Evolutionary conservation across 2,113 vertebrate genomes (phyloP), one percentile per base, ranked within the genome.

Genomic region (Anarhynchus alexandrinus): DNA sequence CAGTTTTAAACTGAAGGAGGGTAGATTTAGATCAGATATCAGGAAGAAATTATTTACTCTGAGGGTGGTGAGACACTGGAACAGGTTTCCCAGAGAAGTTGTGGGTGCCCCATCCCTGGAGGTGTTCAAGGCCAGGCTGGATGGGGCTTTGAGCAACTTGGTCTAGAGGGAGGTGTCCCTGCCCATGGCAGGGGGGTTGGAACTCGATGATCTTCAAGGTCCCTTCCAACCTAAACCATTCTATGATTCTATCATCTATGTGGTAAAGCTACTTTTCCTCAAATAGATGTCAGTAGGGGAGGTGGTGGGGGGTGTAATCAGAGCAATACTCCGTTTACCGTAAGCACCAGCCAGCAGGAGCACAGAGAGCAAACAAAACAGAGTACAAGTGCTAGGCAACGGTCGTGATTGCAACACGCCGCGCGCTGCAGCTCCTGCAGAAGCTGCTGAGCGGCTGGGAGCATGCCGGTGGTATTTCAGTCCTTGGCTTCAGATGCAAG

Each of bases 381-480:
- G 65, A 93, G 77, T 38, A 10, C 2, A 18, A 82, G 29, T 11
- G 78, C 95, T 82, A 95, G 84, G 91, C 91, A 95, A 91, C 58
- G 0, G 51, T 30, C n/a, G 51, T 58, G 69, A 73, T 32, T 72
- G 83, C 15, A 13, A 79, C 61, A 52, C 0, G 1, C 40, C 2
- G 3, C 0, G 2, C 0, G 13, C 70, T 69, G 69, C 65, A 20
- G 80, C 62, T 80, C 74, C 54, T 51, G 27, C 12, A 36, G 76
- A 76, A 73, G 88, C 81, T 73, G 82, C 36, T 20, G 54, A 49
- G 73, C 8, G 58, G 25, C 62, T 72, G 69, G 15, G 76, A 88
- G 86, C 47, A 38, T 0, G 15, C 4, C 1, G 15, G 27, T 67
- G 57, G 65, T 72, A 52, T 88, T 94, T 95, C 89, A 82, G 65